A percentile compares a stretch with the other conserved stretches of the same genome.
phyloP scores from a whole-genome alignment of 2,888 invertebrate species.

The Diachrysia chrysitis region DNA sequence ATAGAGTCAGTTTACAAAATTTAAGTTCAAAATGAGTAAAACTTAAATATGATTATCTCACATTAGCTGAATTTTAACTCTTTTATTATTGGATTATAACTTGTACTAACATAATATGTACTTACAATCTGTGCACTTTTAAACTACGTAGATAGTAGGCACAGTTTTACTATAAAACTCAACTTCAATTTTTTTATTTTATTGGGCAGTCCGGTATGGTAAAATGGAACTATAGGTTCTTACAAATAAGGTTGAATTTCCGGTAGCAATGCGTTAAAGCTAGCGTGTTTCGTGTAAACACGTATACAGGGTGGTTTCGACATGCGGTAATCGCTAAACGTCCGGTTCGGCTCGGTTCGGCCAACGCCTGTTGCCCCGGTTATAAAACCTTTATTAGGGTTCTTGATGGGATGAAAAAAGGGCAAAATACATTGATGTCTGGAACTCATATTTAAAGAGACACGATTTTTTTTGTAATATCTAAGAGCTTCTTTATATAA shows the following conservation, averaged over 20 bases:
- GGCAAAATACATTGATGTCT: constrained; percentile 61
- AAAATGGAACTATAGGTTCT: constrained; percentile 10
- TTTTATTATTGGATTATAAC: too few species aligned
- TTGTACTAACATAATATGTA: too few species aligned
- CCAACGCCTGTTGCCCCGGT: constrained; percentile 66
- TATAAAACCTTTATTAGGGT: constrained; percentile 71
- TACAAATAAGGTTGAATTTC: constrained; percentile 27
- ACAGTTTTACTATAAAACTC: too few species aligned
- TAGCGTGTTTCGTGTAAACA: constrained; percentile 63
- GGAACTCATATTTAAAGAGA: constrained; percentile 50
- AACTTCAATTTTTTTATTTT: too few species aligned
- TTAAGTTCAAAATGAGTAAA: too few species aligned
- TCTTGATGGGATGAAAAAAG: constrained; percentile 58
- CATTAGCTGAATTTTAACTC: too few species aligned
- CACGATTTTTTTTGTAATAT: constrained; percentile 35
- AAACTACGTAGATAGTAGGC: too few species aligned
- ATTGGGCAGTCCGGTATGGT: too few species aligned
- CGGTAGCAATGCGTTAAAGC: constrained; percentile 20
- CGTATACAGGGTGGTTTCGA: constrained; percentile 64
- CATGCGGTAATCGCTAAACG: constrained; percentile 66
- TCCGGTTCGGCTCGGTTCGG: constrained; percentile 54
- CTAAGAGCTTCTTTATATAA: background rate
- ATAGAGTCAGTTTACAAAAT: too few species aligned
- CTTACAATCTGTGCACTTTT: too few species aligned
- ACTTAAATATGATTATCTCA: too few species aligned